Evolutionary conservation across 2,888 invertebrate genomes (phyloP).

Genomic region (Phortica okadai): DNA sequence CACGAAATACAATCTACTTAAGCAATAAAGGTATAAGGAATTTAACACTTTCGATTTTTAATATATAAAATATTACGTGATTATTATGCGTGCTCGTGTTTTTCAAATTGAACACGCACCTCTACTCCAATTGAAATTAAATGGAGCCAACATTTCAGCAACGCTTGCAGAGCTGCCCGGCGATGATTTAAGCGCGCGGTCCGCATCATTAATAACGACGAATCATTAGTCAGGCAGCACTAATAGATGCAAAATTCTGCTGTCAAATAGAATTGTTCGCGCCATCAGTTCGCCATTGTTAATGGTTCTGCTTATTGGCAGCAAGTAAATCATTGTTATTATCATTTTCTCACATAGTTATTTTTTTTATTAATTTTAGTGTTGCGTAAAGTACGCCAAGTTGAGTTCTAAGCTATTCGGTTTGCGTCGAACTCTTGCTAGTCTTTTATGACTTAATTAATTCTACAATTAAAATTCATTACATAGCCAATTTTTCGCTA

Average conservation of each 20-base stretch:
- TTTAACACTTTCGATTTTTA: too few species aligned
- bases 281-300: background rate
- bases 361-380: slow-evolving; percentile 13
- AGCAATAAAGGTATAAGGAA: too few species aligned
- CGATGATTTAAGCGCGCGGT: too few species aligned
- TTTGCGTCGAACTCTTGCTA: background rate
- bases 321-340: background rate
- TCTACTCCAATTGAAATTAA: too few species aligned
- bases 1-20: too few species aligned
- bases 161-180: too few species aligned
- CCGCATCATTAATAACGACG: too few species aligned
- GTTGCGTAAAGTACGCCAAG: background rate
- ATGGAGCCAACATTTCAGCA: too few species aligned
- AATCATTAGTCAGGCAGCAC: slow-evolving; percentile 33
- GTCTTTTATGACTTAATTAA: background rate
- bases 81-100: too few species aligned
- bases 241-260: slow-evolving; percentile 64
- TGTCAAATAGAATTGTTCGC: slow-evolving; percentile 36
- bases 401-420: background rate
- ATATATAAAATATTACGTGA: too few species aligned
- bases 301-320: background rate
- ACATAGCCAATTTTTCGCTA: background rate
- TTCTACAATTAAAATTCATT: background rate
- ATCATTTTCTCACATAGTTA: slow-evolving; percentile 8
- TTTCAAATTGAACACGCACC: too few species aligned